phyloP scores from a whole-genome alignment of 2,888 invertebrate genomes.

The Pyrochroa serraticornis region DNA sequence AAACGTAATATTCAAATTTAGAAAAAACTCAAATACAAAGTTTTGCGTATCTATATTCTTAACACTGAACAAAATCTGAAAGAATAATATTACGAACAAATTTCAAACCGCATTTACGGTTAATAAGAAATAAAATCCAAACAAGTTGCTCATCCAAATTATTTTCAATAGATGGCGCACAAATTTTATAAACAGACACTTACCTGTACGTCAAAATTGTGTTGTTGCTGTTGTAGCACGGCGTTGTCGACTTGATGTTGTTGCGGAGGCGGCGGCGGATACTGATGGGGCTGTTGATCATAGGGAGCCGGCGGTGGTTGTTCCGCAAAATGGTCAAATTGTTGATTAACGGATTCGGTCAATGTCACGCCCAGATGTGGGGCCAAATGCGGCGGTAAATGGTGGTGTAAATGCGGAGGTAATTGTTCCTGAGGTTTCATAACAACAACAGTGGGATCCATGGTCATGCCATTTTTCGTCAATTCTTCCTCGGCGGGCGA shows the following conservation, averaged over 20 bases:
- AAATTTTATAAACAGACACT: too few relatives aligned
- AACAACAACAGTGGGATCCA: conserved; percentile 60
- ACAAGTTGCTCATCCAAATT: too few relatives aligned
- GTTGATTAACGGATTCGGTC: conserved; percentile 58
- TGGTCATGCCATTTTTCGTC: conserved; percentile 61
- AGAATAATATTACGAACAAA: too few relatives aligned
- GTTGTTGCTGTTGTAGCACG: conserved; percentile 67
- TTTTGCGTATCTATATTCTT: too few relatives aligned
- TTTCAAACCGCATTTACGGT: too few relatives aligned
- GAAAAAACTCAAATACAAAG: too few relatives aligned
- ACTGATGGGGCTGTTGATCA: conserved; percentile 54
- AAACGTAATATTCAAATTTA: too few relatives aligned
- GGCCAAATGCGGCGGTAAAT: conserved; percentile 58
- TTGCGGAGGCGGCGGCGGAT: conserved; percentile 53
- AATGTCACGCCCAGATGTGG: conserved; percentile 58
- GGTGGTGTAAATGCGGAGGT: conserved; percentile 55
- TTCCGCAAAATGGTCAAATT: conserved; percentile 54
- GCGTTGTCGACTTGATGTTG: conserved; percentile 57
- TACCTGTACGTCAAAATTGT: conserved; percentile 83
- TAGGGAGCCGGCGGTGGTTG: conserved; percentile 57
- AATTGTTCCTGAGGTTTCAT: conserved; percentile 63
- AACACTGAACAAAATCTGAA: too few relatives aligned
- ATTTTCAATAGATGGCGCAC: too few relatives aligned
- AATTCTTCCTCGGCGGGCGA: conserved; percentile 88
- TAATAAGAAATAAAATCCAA: too few relatives aligned